These are phyloP conservation scores for Cryptotermes secundus DNA, from an alignment of 1,140 invertebrate species.

Conservation along the genomic window DNA sequence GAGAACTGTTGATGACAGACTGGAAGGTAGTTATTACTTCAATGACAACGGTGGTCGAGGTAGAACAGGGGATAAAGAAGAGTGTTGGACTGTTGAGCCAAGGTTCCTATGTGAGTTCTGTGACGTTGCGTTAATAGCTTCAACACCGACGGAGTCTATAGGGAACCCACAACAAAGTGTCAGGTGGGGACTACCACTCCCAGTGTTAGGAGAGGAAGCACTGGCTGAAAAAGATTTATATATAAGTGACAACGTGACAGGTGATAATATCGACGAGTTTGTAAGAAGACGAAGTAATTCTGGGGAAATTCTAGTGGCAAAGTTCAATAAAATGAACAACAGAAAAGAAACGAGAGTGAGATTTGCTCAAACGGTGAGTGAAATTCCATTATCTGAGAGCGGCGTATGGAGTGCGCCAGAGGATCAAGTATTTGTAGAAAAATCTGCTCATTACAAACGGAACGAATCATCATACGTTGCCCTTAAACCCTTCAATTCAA, in stretches of 20 bases:
- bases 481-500: background rate
- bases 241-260: slow-evolving; percentile 18
- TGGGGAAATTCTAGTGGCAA: background rate
- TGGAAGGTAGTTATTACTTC: background rate
- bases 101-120: slow-evolving; percentile 39
- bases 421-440: background rate
- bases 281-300: background rate
- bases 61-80: background rate
- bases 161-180: background rate
- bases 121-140: slow-evolving; percentile 33
- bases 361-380: slow-evolving; percentile 28
- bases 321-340: background rate
- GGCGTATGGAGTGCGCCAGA: slow-evolving; percentile 20
- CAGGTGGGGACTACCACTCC: background rate
- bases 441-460: background rate
- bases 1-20: slow-evolving; percentile 31
- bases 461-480: background rate
- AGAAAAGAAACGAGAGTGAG: background rate
- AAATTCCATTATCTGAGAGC: slow-evolving; percentile 24
- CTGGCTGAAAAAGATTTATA: background rate
- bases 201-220: slow-evolving; percentile 4
- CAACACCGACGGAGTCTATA: background rate
- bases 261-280: background rate
- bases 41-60: background rate
- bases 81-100: slow-evolving; percentile 29